phyloP scores from a whole-genome alignment of 2,888 invertebrate species.

The Galeopsomyia nigrocyanea region DNA sequence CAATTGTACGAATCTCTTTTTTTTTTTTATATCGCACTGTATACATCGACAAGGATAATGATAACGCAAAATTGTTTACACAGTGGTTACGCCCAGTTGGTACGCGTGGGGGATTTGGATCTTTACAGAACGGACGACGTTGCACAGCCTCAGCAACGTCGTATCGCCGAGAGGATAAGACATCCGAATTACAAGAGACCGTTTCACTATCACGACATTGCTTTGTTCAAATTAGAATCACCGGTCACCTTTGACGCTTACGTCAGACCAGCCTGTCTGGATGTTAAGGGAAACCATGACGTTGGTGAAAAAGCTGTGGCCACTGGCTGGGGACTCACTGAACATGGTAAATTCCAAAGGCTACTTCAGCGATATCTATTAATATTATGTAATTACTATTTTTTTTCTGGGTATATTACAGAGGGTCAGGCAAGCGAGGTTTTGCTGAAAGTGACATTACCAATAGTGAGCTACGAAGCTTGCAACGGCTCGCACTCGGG shows the following conservation, averaged over 20 bases:
- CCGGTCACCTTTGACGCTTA: constrained; percentile 65
- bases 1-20: constrained; percentile 1
- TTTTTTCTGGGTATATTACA: constrained; percentile 45
- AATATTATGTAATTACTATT: neutral
- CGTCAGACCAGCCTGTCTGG: constrained; percentile 70
- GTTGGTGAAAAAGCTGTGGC: constrained; percentile 61
- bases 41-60: neutral
- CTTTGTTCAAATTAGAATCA: constrained; percentile 67
- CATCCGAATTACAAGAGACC: constrained; percentile 68
- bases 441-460: constrained; percentile 71
- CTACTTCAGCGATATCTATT: too few species aligned
- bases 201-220: constrained; percentile 71
- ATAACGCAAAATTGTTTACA: neutral
- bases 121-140: constrained; percentile 63
- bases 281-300: constrained; percentile 47
- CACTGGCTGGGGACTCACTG: constrained; percentile 70
- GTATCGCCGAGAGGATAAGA: constrained; percentile 60
- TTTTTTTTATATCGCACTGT: neutral
- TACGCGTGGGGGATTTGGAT: constrained; percentile 70
- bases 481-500: constrained; percentile 64
- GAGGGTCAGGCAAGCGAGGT: constrained; percentile 62
- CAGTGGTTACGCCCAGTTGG: constrained; percentile 67
- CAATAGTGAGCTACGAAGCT: constrained; percentile 59
- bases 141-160: constrained; percentile 63
- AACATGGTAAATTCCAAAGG: constrained; percentile 55